Percentiles rank a stretch among this genome's conserved stretches.
These are phyloP conservation scores for Huso huso DNA, from an alignment of 2,797 vertebrate species.

Conservation along the genomic window DNA sequence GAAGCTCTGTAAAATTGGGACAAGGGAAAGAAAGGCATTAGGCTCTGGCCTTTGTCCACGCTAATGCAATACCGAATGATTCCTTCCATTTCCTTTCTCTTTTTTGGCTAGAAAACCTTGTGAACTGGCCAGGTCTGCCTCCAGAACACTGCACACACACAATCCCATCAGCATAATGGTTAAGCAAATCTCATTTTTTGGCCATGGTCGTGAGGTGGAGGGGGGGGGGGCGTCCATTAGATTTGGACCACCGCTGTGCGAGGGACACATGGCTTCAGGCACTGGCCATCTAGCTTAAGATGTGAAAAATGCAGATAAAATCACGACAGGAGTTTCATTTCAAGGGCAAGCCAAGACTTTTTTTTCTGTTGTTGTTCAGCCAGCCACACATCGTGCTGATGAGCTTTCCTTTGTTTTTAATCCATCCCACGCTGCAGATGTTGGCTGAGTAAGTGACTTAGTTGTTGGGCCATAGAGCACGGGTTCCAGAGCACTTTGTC, in stretches of 20 bases:
- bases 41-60: conserved; percentile 67
- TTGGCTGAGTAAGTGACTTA: conserved; percentile 22
- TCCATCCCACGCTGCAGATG: conserved; percentile 45
- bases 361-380: conserved; percentile 39
- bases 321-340: conserved; percentile 50
- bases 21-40: conserved; percentile 56
- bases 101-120: conserved; percentile 31
- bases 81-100: conserved; percentile 31
- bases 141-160: conserved; percentile 20
- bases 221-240: conserved; percentile 22
- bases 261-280: conserved; percentile 22
- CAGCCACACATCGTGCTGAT: conserved; percentile 45
- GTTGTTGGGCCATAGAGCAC: conserved; percentile 9
- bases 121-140: conserved; percentile 39
- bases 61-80: conserved; percentile 52
- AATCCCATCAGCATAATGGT: conserved; percentile 35
- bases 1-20: conserved; percentile 34
- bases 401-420: conserved; percentile 35
- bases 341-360: conserved; percentile 43
- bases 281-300: conserved; percentile 44
- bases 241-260: conserved; percentile 25
- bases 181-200: conserved; percentile 14
- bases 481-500: conserved; percentile 24
- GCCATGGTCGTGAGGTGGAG: background rate
- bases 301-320: conserved; percentile 51